phyloP scores from a whole-genome alignment of 2,113 vertebrate genomes.

The Mus pahari region DNA sequence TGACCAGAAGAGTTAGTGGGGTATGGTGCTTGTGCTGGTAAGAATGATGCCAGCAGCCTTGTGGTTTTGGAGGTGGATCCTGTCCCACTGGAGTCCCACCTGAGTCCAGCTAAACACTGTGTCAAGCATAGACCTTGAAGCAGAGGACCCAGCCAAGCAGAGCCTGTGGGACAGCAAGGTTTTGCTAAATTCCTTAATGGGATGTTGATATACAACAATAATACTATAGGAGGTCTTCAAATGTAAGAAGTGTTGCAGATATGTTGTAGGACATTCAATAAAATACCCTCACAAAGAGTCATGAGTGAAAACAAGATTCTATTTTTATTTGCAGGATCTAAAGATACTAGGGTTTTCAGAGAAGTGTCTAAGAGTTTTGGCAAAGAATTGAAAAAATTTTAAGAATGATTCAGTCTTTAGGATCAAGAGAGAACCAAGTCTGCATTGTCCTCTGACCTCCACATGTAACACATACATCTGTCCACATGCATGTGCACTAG shows the following conservation, averaged over 20 bases:
- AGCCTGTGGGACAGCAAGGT: neutral
- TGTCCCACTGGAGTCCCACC: neutral
- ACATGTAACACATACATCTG: neutral
- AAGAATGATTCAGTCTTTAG: neutral
- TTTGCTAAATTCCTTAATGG: neutral
- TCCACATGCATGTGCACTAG: neutral
- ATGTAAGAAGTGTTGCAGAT: neutral
- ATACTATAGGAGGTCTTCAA: neutral
- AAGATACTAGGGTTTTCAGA: conserved; percentile 8
- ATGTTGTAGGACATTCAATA: neutral
- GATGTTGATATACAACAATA: neutral
- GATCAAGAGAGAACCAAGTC: neutral
- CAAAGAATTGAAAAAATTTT: conserved; percentile 51
- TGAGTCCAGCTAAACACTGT: neutral
- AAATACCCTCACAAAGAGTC: conserved; percentile 15
- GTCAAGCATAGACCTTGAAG: conserved; percentile 1
- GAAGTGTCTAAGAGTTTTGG: neutral
- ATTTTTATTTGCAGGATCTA: neutral
- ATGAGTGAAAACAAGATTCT: neutral
- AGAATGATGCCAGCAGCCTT: neutral
- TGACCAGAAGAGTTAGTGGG: neutral
- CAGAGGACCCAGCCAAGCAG: neutral
- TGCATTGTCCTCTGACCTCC: neutral
- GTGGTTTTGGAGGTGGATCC: neutral
- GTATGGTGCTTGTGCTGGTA: neutral